Conservation (phyloP, 2,888 invertebrate species). For the Chymomyza caudatula region DNA sequence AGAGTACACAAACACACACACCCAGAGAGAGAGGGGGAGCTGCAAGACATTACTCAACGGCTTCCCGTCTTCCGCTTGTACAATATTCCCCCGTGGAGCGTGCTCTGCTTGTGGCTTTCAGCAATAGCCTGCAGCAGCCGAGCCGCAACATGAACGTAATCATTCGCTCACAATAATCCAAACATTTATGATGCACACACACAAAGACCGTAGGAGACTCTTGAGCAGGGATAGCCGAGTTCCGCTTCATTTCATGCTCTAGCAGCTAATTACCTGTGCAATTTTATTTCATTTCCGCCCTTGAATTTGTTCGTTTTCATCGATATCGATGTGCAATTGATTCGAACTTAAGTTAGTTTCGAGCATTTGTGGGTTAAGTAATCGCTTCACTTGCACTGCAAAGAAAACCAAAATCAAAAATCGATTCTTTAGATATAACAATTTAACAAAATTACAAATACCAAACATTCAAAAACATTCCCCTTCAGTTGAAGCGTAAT, state of each 20-base stretch:
- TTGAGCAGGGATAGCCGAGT: background rate
- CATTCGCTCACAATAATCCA: slow-evolving; percentile 50
- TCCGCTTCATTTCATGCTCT: slow-evolving; percentile 11
- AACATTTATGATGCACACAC: slow-evolving; percentile 55
- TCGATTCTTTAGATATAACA: too few relatives aligned
- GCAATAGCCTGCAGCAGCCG: slow-evolving; percentile 31
- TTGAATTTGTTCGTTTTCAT: background rate
- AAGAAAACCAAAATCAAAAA: too few relatives aligned
- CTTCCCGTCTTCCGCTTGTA: slow-evolving; percentile 27
- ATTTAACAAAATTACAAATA: background rate
- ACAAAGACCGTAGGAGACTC: slow-evolving; percentile 6
- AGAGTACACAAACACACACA: too few relatives aligned
- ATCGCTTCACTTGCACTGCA: too few relatives aligned
- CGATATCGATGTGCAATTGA: background rate
- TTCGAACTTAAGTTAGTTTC: too few relatives aligned
- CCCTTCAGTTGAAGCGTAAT: too few relatives aligned
- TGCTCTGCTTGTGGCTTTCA: slow-evolving; percentile 38
- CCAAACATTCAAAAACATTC: too few relatives aligned
- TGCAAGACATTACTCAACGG: slow-evolving; percentile 44
- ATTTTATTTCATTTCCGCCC: slow-evolving; percentile 65
- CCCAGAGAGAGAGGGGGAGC: slow-evolving; percentile 18
- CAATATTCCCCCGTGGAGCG: background rate
- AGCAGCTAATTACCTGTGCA: slow-evolving; percentile 64
- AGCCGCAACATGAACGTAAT: slow-evolving; percentile 38
- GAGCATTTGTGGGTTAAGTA: too few relatives aligned